Base-by-base conservation (phyloP, 2,797 vertebrate species). In the Acomys russatus region DNA sequence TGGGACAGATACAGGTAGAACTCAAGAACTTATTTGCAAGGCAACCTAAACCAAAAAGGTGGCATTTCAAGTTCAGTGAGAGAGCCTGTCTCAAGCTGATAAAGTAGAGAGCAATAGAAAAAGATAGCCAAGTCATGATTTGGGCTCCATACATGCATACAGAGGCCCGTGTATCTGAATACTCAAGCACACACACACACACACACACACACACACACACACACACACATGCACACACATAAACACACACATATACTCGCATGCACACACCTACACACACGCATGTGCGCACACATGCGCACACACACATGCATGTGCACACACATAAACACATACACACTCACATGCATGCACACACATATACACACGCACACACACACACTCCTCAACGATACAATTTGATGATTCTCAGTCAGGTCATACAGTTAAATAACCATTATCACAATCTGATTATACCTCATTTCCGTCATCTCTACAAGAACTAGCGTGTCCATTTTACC, bases 341-440 rank as follows among this genome's bases (percentile, higher is more conserved):
- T 20, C 20, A n/a, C 6, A 61, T n/a, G n/a, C 71, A 74, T 35
- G n/a, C 78, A 59, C 33, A 59, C 33, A 22, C 59, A 38, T 11
- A 25, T 12, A 28, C n/a, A 17, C 44, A 51, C 25, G 17, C 49
- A 17, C 70, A 38, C 78, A 38, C 22, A 38, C 20, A 38, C 33
- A 12, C 9, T 38, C 38, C 23, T 70, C 66, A 86, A 30, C 33
- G 88, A 22, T 54, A 86, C 2, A 87, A 14, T 78, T 71, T 30
- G 71, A 11, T 70, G 28, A 73, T 84, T 93, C 94, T 93, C n/a
- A 59, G n/a, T 85, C 64, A 92, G 49, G 4, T 10, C 63, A 44
- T 20, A 56, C 28, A 77, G 15, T 22, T 82, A 38, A 44, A 14
- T 8, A 38, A 4, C 54, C 64, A 61, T 70, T 44, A 22, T 12